Conservation (phyloP, 1,140 invertebrate genomes). For the Macrobrachium rosenbergii region DNA sequence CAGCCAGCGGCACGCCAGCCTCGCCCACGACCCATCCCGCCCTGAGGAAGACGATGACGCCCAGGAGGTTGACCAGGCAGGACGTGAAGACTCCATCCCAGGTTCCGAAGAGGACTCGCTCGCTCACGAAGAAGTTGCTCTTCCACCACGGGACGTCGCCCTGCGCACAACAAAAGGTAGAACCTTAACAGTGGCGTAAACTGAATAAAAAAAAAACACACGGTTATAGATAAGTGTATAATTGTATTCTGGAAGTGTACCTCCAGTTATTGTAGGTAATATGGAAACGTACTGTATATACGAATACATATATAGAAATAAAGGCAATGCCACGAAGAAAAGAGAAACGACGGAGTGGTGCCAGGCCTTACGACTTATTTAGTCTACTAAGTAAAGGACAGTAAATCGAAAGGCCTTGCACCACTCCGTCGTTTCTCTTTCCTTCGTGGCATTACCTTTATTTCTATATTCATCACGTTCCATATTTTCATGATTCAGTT, state of each 20-base stretch:
- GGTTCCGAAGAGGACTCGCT: slow-evolving; percentile 94
- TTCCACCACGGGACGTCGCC: slow-evolving; percentile 90
- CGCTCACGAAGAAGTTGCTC: slow-evolving; percentile 92
- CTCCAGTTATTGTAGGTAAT: no score
- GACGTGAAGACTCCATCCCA: slow-evolving; percentile 98
- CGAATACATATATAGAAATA: neutral
- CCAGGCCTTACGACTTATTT: no score
- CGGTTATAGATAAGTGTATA: no score
- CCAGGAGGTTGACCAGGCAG: slow-evolving; percentile 96
- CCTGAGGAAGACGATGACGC: slow-evolving; percentile 95
- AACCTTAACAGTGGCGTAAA: neutral
- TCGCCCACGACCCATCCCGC: slow-evolving; percentile 98
- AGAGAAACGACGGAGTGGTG: no score
- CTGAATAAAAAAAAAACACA: neutral
- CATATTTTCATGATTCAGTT: no score
- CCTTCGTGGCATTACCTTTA: no score
- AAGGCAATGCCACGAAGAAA: no score
- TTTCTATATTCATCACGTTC: no score
- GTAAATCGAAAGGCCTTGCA: no score
- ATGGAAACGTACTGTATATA: neutral
- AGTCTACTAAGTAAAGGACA: no score
- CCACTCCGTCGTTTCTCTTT: no score
- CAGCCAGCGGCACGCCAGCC: slow-evolving; percentile 89
- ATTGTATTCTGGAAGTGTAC: no score
- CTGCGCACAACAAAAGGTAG: slow-evolving; percentile 72